phyloP scores from a whole-genome alignment of 2,888 invertebrate species.

The Diloba caeruleocephala region DNA sequence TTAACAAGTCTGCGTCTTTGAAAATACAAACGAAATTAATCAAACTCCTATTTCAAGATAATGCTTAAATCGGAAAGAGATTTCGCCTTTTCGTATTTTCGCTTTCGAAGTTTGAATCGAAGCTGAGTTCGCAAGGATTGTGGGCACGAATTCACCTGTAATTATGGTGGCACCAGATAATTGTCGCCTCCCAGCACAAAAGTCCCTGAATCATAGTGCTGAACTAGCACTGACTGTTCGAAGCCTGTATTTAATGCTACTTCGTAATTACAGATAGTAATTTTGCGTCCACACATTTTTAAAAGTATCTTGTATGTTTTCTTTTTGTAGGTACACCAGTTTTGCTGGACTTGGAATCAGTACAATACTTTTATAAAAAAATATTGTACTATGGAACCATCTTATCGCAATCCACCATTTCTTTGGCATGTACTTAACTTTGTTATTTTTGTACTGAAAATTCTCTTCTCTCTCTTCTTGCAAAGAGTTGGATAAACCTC shows the following conservation, averaged over 20 bases:
- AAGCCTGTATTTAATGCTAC: constrained; percentile 44
- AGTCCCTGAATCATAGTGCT: constrained; percentile 49
- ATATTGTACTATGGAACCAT: too few relatives aligned
- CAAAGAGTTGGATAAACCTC: too few relatives aligned
- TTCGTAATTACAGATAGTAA: constrained; percentile 47
- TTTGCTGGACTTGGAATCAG: too few relatives aligned
- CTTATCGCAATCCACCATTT: too few relatives aligned
- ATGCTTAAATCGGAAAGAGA: constrained; percentile 25
- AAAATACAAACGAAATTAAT: constrained; percentile 38
- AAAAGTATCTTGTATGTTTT: too few relatives aligned
- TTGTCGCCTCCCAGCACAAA: constrained; percentile 52
- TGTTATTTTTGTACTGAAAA: too few relatives aligned
- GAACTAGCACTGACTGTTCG: constrained; percentile 48
- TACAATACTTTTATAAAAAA: too few relatives aligned
- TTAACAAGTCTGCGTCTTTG: background rate
- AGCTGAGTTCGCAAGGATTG: constrained; percentile 48
- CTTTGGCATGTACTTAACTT: too few relatives aligned
- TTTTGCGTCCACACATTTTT: constrained; percentile 19
- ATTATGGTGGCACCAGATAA: constrained; percentile 58
- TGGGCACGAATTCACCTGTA: constrained; percentile 52
- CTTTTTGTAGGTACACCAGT: too few relatives aligned
- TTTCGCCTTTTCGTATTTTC: constrained; percentile 21
- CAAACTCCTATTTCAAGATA: constrained; percentile 13
- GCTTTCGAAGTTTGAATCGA: constrained; percentile 29
- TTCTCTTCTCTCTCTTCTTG: too few relatives aligned